Percentiles rank a stretch among this genome's conserved stretches.
phyloP scores from a whole-genome alignment of 2,888 invertebrate species.

The Heliconius ethilla region DNA sequence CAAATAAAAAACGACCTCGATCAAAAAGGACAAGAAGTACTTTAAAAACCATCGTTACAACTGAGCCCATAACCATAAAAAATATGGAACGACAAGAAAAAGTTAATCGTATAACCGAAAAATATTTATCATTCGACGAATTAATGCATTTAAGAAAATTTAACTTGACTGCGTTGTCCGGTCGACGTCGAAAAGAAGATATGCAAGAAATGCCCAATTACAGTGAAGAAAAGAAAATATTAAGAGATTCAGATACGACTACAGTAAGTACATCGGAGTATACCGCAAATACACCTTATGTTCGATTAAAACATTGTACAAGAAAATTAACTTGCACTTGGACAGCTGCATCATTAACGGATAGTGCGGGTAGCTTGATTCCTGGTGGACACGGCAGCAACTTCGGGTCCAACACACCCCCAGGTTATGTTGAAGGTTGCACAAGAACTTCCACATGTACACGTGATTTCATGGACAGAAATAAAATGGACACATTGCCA shows the following conservation, averaged over 20 bases:
- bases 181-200: conserved; percentile 47
- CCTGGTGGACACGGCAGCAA: conserved; percentile 43
- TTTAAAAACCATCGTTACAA: conserved; percentile 49
- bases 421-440: conserved; percentile 73
- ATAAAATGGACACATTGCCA: conserved; percentile 57
- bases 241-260: conserved; percentile 42
- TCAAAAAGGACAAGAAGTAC: conserved; percentile 45
- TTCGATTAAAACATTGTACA: conserved; percentile 65
- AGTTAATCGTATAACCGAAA: conserved; percentile 59
- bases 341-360: conserved; percentile 61
- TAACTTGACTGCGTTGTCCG: conserved; percentile 46
- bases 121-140: conserved; percentile 75
- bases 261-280: conserved; percentile 48
- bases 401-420: conserved; percentile 63
- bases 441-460: conserved; percentile 75
- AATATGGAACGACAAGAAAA: conserved; percentile 47
- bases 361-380: conserved; percentile 52
- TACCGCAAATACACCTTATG: conserved; percentile 63
- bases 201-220: not conserved
- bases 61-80: conserved; percentile 67
- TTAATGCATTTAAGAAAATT: conserved; percentile 70
- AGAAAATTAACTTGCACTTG: conserved; percentile 75
- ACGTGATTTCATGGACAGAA: conserved; percentile 66
- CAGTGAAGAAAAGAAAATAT: conserved; percentile 50
- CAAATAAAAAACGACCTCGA: conserved; percentile 49